Evolutionary conservation across 1,140 invertebrate genomes (phyloP).

Genomic region (Zaprionus ornatus): DNA sequence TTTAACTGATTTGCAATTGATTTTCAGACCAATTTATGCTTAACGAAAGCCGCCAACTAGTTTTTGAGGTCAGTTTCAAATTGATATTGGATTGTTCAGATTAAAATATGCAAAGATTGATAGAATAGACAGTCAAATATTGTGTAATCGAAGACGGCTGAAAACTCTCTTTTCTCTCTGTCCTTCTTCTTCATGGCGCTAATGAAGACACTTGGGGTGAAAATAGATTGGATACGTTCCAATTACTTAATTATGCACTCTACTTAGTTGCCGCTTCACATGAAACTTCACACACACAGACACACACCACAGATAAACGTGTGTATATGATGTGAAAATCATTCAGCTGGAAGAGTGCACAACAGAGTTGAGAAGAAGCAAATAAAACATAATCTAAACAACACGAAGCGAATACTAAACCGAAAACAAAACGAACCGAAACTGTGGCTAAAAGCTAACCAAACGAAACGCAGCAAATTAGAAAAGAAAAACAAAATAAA

Average conservation of each 20-base stretch:
- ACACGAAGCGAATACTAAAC: conserved; percentile 13
- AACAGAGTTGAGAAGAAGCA: conserved; percentile 49
- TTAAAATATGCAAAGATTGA: background rate
- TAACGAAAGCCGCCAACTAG: background rate
- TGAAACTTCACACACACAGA: conserved; percentile 18
- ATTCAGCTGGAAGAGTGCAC: conserved; percentile 81
- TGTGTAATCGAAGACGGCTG: background rate
- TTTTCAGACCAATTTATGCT: conserved; percentile 10
- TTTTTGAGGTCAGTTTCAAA: background rate
- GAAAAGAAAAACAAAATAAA: conserved; percentile 17
- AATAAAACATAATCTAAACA: conserved; percentile 17
- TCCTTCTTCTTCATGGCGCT: background rate
- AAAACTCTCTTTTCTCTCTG: background rate
- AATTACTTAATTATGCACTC: conserved; percentile 77
- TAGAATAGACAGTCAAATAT: background rate
- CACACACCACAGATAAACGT: background rate
- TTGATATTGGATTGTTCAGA: background rate
- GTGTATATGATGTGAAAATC: conserved; percentile 58
- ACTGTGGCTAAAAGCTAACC: conserved; percentile 23
- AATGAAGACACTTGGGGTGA: conserved; percentile 48
- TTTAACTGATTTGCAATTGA: conserved; percentile 10
- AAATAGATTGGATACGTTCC: conserved; percentile 82
- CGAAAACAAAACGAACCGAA: conserved; percentile 24
- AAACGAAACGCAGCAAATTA: conserved; percentile 39
- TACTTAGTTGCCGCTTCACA: conserved; percentile 51